Conservation (phyloP, 2,888 invertebrate genomes). For the Lymantria monacha region DNA sequence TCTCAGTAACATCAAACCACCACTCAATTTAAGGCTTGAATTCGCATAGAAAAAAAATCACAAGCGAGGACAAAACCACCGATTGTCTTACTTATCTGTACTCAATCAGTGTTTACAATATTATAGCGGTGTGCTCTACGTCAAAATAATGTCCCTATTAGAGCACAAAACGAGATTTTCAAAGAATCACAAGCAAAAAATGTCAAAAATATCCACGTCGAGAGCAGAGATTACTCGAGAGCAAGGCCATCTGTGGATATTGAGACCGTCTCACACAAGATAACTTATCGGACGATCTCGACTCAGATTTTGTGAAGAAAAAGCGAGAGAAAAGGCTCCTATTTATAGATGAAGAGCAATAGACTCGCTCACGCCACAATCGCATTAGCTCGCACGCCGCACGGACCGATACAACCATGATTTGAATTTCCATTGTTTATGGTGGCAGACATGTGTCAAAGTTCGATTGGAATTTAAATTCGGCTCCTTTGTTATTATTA, state of each 20-base stretch:
- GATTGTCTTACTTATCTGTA: constrained; percentile 77
- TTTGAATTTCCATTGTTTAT: constrained; percentile 82
- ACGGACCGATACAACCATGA: constrained; percentile 74
- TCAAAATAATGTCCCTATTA: constrained; percentile 83
- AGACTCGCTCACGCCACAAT: constrained; percentile 71
- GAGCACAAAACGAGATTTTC: constrained; percentile 73
- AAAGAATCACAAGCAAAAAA: constrained; percentile 77
- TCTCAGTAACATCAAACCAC: too few species aligned
- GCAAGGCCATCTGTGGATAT: constrained; percentile 81
- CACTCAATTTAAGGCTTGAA: constrained; percentile 34
- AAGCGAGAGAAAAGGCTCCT: constrained; percentile 79
- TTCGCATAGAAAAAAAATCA: constrained; percentile 49
- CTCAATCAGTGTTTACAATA: constrained; percentile 80
- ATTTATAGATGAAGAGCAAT: constrained; percentile 76
- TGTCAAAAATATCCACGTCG: constrained; percentile 67
- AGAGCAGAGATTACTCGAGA: constrained; percentile 68
- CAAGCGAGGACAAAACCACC: constrained; percentile 51
- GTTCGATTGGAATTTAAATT: constrained; percentile 82
- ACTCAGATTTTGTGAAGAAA: constrained; percentile 78
- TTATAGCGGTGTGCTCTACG: constrained; percentile 69
- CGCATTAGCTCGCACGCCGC: constrained; percentile 61
- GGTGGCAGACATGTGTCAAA: constrained; percentile 83
- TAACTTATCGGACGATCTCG: constrained; percentile 76
- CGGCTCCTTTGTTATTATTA: constrained; percentile 78
- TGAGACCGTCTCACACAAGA: constrained; percentile 80